These are phyloP conservation scores for Turdus rufiventris DNA, from an alignment of 2,113 vertebrate species.

Conservation along the genomic window DNA sequence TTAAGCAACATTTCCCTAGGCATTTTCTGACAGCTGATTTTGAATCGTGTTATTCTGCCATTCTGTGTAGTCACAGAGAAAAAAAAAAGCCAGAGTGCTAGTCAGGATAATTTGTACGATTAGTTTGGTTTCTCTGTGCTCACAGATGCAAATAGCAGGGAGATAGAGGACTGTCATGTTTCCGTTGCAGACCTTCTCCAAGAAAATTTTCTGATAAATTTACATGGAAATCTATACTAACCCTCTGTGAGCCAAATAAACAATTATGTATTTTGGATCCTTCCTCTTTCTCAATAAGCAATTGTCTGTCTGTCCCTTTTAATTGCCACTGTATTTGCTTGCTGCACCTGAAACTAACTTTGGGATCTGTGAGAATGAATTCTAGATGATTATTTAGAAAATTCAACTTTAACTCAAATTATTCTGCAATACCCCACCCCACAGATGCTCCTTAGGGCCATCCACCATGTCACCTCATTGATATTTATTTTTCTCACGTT, in stretches of 20 bases:
- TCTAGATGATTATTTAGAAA: not conserved
- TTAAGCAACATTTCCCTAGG: not conserved
- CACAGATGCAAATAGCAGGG: not conserved
- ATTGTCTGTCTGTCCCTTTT: not conserved
- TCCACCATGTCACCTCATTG: not conserved
- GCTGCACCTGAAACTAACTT: not conserved
- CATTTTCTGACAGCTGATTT: not conserved
- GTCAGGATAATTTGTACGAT: not conserved
- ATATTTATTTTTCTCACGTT: not conserved
- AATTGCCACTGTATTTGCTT: not conserved
- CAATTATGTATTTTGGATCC: not conserved
- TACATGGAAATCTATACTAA: not conserved
- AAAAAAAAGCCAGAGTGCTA: not conserved
- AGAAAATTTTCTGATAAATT: not conserved
- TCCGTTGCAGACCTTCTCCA: not conserved
- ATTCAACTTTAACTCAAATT: not conserved
- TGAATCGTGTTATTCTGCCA: not conserved
- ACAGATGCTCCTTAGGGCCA: not conserved
- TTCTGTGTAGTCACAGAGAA: not conserved
- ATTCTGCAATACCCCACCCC: not conserved
- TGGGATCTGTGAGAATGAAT: not conserved
- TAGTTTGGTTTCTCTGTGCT: not conserved
- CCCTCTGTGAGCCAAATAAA: not conserved
- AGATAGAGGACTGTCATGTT: not conserved
- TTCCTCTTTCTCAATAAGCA: not conserved